Conservation (phyloP, 92 coral and sea anemone species). For the Galaxea fascicularis region DNA sequence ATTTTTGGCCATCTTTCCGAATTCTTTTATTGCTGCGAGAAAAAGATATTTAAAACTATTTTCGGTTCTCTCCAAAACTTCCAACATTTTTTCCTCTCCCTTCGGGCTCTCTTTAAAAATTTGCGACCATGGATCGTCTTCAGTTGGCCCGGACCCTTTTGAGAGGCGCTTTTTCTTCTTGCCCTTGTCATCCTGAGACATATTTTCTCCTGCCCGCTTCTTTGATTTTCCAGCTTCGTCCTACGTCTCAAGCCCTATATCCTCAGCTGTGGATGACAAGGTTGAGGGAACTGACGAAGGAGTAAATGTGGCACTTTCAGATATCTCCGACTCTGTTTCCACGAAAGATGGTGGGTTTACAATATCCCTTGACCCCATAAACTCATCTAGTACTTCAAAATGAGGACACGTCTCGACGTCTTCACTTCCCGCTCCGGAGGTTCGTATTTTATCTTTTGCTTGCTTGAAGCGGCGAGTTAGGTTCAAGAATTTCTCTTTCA, state of each 20-base stretch:
- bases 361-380: conserved; percentile 1
- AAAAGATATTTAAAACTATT: neutral
- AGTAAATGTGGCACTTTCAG: neutral
- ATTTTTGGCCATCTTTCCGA: neutral
- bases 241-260: no score
- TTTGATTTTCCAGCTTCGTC: no score
- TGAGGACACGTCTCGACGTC: neutral
- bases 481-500: conserved; percentile 6
- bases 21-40: neutral
- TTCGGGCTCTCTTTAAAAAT: neutral
- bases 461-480: neutral
- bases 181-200: neutral
- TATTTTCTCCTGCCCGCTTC: no score
- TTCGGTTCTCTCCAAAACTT: neutral
- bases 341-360: neutral
- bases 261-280: neutral
- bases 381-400: conserved; percentile 20
- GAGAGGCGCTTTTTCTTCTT: neutral
- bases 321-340: neutral
- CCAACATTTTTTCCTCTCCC: neutral
- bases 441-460: neutral
- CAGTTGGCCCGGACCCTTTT: neutral
- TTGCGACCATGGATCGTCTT: neutral
- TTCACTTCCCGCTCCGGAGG: conserved; percentile 2
- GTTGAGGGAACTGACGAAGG: neutral